Evolutionary conservation across 1,140 invertebrate species (phyloP).

Genomic region (Cydia amplana): DNA sequence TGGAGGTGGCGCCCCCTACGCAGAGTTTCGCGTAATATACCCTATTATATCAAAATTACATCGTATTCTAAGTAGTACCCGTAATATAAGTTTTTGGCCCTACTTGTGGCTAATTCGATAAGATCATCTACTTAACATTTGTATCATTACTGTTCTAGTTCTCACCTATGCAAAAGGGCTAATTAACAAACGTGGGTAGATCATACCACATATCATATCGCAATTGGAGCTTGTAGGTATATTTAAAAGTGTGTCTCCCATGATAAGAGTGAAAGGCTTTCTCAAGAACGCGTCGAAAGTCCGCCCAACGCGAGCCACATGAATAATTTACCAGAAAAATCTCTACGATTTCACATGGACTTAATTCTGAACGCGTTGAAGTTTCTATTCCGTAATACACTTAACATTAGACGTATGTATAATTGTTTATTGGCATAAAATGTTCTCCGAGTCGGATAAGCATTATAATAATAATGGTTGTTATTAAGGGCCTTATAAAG

Average conservation of each 20-base stretch:
- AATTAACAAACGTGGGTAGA: neutral
- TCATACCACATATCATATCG: slow-evolving; percentile 21
- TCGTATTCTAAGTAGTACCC: too few species aligned
- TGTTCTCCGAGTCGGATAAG: neutral
- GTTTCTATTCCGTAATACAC: slow-evolving; percentile 76
- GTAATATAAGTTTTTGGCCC: neutral
- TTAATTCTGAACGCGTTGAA: slow-evolving; percentile 73
- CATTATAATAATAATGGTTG: neutral
- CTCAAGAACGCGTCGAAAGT: slow-evolving; percentile 72
- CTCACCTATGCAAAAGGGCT: neutral
- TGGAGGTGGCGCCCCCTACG: too few species aligned
- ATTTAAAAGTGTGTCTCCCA: slow-evolving; percentile 43
- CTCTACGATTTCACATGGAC: slow-evolving; percentile 75
- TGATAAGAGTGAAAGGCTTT: slow-evolving; percentile 78
- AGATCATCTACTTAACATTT: neutral
- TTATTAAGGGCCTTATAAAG: slow-evolving; percentile 9
- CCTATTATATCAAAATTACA: too few species aligned
- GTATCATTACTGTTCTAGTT: neutral
- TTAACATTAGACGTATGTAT: slow-evolving; percentile 50
- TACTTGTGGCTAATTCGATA: neutral
- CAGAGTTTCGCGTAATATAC: too few species aligned
- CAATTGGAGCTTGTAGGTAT: slow-evolving; percentile 31
- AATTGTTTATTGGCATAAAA: neutral
- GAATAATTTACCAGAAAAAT: slow-evolving; percentile 79
- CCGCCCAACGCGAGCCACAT: slow-evolving; percentile 68